Evolutionary conservation across 2,888 invertebrate species (phyloP).

Genomic region (Pyrrhia umbra): DNA sequence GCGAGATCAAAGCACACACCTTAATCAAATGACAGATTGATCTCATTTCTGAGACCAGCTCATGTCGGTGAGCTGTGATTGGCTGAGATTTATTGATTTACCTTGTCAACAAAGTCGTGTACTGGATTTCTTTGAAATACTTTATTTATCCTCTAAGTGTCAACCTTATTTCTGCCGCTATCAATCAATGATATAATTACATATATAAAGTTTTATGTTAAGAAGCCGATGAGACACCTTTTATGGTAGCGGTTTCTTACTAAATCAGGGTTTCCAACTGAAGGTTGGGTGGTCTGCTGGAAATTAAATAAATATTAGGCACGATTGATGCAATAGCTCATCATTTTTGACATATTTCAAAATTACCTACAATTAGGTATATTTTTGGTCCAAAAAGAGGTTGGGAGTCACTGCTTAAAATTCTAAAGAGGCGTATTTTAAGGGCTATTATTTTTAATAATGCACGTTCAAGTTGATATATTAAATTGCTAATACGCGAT

Average conservation of each 20-base stretch:
- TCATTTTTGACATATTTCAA: too few relatives aligned
- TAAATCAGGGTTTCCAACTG: background rate
- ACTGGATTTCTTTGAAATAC: constrained; percentile 11
- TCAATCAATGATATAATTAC: constrained; percentile 62
- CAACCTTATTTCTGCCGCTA: constrained; percentile 39
- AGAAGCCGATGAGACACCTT: constrained; percentile 41
- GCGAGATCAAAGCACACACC: background rate
- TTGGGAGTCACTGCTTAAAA: constrained; percentile 29
- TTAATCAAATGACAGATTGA: constrained; percentile 10
- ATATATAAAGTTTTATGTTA: constrained; percentile 26
- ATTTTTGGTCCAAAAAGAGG: background rate
- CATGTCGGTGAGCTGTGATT: constrained; percentile 9
- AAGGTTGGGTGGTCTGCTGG: too few relatives aligned
- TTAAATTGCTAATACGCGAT: constrained; percentile 48
- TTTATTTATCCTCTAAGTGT: constrained; percentile 27
- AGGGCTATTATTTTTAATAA: constrained; percentile 63
- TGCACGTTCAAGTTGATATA: constrained; percentile 28
- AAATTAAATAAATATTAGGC: too few relatives aligned
- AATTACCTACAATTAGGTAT: background rate
- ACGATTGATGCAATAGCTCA: background rate
- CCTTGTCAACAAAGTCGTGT: constrained; percentile 11
- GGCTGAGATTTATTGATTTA: constrained; percentile 25
- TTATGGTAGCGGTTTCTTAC: constrained; percentile 27
- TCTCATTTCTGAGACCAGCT: background rate
- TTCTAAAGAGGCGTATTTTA: constrained; percentile 56